Evolutionary conservation across 2,888 invertebrate species (phyloP).

Genomic region (Diabrotica balteata): DNA sequence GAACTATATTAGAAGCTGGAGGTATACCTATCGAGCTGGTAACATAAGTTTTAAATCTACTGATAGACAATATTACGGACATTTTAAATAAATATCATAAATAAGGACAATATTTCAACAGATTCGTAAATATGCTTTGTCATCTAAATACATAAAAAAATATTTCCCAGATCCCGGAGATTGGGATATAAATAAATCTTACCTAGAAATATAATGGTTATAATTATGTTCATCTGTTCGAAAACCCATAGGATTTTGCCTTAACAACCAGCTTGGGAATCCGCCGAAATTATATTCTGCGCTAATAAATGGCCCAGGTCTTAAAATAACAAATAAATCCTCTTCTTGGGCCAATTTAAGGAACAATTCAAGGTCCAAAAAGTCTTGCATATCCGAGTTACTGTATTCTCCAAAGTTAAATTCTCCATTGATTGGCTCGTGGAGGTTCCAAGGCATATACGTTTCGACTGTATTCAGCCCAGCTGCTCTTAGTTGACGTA

Average conservation of each 20-base stretch:
- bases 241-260: slow-evolving; percentile 61
- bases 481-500: slow-evolving; percentile 72
- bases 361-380: slow-evolving; percentile 68
- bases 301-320: slow-evolving; percentile 92
- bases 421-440: slow-evolving; percentile 56
- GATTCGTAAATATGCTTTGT: no score
- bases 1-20: no score
- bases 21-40: no score
- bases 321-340: slow-evolving; percentile 78
- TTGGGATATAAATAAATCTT: no score
- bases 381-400: slow-evolving; percentile 61
- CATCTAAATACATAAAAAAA: no score
- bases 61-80: no score
- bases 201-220: slow-evolving; percentile 57
- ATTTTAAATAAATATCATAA: no score
- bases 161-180: no score
- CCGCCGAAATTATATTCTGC: slow-evolving; percentile 79
- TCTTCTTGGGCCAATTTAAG: slow-evolving; percentile 76
- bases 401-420: slow-evolving; percentile 65
- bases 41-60: no score
- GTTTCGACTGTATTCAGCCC: slow-evolving; percentile 89
- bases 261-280: slow-evolving; percentile 51
- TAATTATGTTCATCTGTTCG: slow-evolving; percentile 46
- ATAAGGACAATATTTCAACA: no score
- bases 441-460: slow-evolving; percentile 82